These are phyloP conservation scores for Pelobates fuscus DNA, from an alignment of 2,113 vertebrate species.

Conservation along the genomic window DNA sequence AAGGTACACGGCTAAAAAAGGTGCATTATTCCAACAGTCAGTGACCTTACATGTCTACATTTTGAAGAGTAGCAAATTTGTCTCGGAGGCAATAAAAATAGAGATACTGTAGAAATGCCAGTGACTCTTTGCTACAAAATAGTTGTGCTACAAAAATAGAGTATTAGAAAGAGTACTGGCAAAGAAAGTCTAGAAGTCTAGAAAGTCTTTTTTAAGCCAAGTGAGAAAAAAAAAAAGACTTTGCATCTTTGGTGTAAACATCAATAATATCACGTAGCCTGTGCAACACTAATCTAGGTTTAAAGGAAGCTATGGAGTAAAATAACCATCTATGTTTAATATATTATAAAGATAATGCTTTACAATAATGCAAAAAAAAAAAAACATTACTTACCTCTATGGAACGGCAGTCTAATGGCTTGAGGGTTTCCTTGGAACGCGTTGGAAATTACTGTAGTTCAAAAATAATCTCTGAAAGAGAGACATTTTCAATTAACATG, in stretches of 20 bases:
- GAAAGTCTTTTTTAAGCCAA: slow-evolving; percentile 60
- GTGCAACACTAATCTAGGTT: too few species aligned
- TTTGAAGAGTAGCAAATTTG: slow-evolving; percentile 27
- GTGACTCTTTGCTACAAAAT: slow-evolving; percentile 51
- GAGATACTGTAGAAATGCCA: slow-evolving; percentile 55
- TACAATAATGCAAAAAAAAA: too few species aligned
- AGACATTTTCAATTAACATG: too few species aligned
- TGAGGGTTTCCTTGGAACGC: too few species aligned
- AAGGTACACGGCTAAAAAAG: slow-evolving; percentile 25
- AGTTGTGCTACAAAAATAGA: slow-evolving; percentile 62
- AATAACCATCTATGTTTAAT: too few species aligned
- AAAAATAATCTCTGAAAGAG: too few species aligned
- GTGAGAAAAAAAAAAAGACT: too few species aligned
- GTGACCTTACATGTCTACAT: slow-evolving; percentile 49
- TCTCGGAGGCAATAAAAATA: slow-evolving; percentile 57
- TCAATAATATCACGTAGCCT: slow-evolving; percentile 45
- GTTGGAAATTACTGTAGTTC: too few species aligned
- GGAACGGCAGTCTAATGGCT: too few species aligned
- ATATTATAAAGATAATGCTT: too few species aligned
- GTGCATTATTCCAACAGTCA: slow-evolving; percentile 36
- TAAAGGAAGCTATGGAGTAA: too few species aligned
- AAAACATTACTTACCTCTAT: too few species aligned
- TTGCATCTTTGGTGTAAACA: slow-evolving; percentile 57
- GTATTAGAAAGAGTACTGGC: slow-evolving; percentile 64
- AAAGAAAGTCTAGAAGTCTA: slow-evolving; percentile 63